Evolutionary conservation across 2,888 invertebrate genomes (phyloP), one percentile per base, ranked within the genome.

Genomic region (Andrena bicolor): DNA sequence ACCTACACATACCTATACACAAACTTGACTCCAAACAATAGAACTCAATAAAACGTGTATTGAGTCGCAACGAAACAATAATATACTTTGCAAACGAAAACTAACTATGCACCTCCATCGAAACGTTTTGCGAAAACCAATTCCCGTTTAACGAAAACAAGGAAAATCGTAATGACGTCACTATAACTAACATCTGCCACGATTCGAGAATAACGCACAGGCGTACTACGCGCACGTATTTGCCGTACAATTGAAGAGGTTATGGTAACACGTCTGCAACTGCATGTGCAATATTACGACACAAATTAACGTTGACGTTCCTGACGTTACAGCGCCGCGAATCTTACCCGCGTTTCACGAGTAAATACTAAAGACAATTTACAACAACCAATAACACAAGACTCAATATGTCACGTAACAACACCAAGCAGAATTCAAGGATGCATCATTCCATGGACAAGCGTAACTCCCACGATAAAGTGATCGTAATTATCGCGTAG

Each of bases 111-210:
- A 2, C 16, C 10, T 64, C 20, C n/a, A 7, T 26, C 8, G 6
- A n/a, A 41, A 20, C 28, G 26, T 76, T 16, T 30, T 28, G 51
- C 41, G 30, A 58, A 60, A 80, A 26, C 35, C 7, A 71, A 32
- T 58, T 13, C 6, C 7, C 8, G 35, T 68, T 13, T 20, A 20
- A 60, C 20, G 49, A 76, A 65, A 16, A 1, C n/a, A 20, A 20
- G 16, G 68, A 23, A 23, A 60, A 72, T 66, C 53, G 80, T 86
- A 86, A 88, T 83, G 72, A 82, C 82, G 88, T 78, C 88, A 90
- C 86, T 82, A 76, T 51, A 84, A 90, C 87, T 88, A 90, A 83
- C 88, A 74, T 80, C 81, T 73, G 69, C 75, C n/a, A 65, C 64
- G 70, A 49, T 69, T 77, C 73, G 48, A 71, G 76, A 84, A 85